Evolutionary conservation across 2,888 invertebrate species (phyloP).

Genomic region (Aporophyla lueneburgensis): DNA sequence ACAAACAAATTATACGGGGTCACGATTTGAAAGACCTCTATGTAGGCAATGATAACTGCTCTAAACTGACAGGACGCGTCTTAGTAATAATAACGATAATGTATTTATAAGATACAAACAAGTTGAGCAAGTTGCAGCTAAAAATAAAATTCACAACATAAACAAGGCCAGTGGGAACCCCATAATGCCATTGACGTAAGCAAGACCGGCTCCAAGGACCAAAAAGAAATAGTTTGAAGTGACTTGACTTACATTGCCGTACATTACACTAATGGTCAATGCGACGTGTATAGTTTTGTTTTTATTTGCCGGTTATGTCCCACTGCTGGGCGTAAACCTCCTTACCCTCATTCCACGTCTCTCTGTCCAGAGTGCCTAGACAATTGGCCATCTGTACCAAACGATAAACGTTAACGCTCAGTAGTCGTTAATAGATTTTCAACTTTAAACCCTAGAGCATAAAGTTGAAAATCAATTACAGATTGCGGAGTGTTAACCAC

Average conservation of each 20-base stretch:
- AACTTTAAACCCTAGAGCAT: too few relatives aligned
- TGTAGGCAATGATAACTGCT: slow-evolving; percentile 20
- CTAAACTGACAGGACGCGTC: slow-evolving; percentile 1
- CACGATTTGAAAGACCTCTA: slow-evolving; percentile 30
- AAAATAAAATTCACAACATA: slow-evolving; percentile 30
- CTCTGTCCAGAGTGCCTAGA: too few relatives aligned
- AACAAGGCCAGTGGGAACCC: slow-evolving; percentile 21
- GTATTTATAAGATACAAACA: slow-evolving; percentile 23
- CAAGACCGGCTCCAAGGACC: slow-evolving; percentile 26
- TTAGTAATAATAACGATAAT: slow-evolving; percentile 14
- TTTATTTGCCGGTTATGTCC: too few relatives aligned
- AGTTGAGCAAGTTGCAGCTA: slow-evolving; percentile 1
- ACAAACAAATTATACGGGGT: slow-evolving; percentile 15
- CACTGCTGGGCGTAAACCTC: too few relatives aligned
- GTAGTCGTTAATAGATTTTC: too few relatives aligned
- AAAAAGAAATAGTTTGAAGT: slow-evolving; percentile 15
- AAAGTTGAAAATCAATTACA: too few relatives aligned
- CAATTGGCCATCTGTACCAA: too few relatives aligned
- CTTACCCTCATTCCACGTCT: too few relatives aligned
- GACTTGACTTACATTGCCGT: neutral
- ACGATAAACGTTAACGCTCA: too few relatives aligned
- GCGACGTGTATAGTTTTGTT: too few relatives aligned
- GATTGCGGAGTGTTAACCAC: too few relatives aligned
- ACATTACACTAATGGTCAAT: neutral
- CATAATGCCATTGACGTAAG: slow-evolving; percentile 37